Conservation (phyloP, 2,797 vertebrate species). For the Lycodopsis pacificus region DNA sequence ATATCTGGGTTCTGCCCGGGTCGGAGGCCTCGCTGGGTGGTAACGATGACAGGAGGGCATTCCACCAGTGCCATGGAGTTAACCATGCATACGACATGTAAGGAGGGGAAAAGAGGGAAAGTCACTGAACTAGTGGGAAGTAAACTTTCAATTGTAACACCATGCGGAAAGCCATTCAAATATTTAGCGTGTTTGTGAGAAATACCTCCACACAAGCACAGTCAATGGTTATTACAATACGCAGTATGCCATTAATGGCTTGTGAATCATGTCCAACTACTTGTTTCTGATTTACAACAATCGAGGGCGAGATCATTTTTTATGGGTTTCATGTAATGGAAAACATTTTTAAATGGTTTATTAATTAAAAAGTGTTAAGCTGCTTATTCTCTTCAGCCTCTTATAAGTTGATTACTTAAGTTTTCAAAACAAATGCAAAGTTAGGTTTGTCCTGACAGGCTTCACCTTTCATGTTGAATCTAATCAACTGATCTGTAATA, state of each 20-base stretch:
- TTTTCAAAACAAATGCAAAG: no score
- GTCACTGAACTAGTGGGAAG: conserved; percentile 6
- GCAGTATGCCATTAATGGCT: neutral
- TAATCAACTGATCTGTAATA: no score
- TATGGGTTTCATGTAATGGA: neutral
- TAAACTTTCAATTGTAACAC: conserved; percentile 17
- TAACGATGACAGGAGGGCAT: conserved; percentile 33
- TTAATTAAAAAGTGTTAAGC: neutral
- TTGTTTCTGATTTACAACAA: neutral
- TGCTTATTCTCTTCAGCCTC: neutral
- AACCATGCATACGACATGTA: conserved; percentile 46
- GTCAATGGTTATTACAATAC: neutral
- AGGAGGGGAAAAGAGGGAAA: neutral
- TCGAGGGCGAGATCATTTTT: neutral
- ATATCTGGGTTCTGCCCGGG: conserved; percentile 39
- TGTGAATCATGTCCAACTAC: neutral
- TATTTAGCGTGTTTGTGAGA: neutral
- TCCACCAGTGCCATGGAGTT: conserved; percentile 14
- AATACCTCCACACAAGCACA: neutral
- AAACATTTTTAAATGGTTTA: neutral
- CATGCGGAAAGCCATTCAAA: neutral
- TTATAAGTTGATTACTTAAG: no score
- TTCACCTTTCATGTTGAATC: no score
- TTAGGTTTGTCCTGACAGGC: no score
- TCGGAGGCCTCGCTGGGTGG: conserved; percentile 30